Evolutionary conservation across 2,797 vertebrate species (phyloP), one percentile per base, ranked within the genome.

Genomic region (Diplodus sargus): DNA sequence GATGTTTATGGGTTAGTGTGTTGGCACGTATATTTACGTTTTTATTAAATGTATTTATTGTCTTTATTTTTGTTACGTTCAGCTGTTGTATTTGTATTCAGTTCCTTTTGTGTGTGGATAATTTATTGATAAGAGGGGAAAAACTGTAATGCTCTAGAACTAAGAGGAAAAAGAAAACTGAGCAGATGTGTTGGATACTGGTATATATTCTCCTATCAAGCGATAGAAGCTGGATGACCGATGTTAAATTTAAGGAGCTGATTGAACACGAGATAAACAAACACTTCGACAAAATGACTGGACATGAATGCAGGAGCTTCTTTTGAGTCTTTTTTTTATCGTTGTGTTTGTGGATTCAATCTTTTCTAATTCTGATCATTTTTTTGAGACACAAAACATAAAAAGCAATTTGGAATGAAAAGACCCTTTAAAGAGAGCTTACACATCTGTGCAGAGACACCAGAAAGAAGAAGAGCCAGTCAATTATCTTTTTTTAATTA

Each of bases 401-500:
- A 28, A 54, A 78, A 85, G 71, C 70, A 83, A 52, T 77, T 73
- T 72, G 61, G 63, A 84, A 78, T 84, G 51, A 79, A 87, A 74
- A 76, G 34, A 42, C 16, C 51, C 54, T 25, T 6, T 66, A 79
- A 68, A 60, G 73, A 54, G 28, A 53, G 30, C 5, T 9, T 25
- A 45, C 62, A 48, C 45, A 56, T 85, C 78, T 7, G 76, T 76
- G 79, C 77, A 87, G 72, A 86, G 77, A 92, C 81, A 83, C 81
- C 89, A 85, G 83, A 34, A 87, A 82, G 65, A 78, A 95, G 90
- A 91, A 92, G 67, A 65, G 93, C 94, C 90, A 93, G 92, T 90
- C 91, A 84, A 92, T 91, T 90, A 89, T 94, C 82, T 93, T 94
- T 94, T 34, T 94, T 96, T 96, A 95, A 83, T 95, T 96, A 96